Evolutionary conservation across 1,140 invertebrate species (phyloP).

Genomic region (Helicoverpa zea): DNA sequence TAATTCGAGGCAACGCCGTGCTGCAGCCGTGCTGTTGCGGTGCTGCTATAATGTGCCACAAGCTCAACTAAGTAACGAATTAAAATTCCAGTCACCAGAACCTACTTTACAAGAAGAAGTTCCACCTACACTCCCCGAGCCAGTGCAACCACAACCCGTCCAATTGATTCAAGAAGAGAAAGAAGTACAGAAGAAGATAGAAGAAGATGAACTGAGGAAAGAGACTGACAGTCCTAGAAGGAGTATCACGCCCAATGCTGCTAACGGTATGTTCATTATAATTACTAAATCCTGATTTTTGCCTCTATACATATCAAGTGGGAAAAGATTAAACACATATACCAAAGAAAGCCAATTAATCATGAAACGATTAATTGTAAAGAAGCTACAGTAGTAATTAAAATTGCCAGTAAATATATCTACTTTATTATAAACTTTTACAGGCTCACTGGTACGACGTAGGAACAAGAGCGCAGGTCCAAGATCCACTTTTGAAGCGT

Average conservation of each 20-base stretch:
- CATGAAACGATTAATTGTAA: no score
- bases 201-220: conserved; percentile 78
- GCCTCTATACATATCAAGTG: no score
- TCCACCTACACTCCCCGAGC: conserved; percentile 58
- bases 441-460: conserved; percentile 87
- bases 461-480: conserved; percentile 92
- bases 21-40: no score
- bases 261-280: conserved; percentile 70
- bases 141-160: conserved; percentile 56
- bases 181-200: conserved; percentile 66
- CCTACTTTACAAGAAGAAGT: conserved; percentile 68
- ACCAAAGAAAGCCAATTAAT: no score
- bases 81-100: conserved; percentile 77
- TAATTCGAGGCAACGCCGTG: no score
- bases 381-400: no score
- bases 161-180: conserved; percentile 70
- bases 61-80: no score
- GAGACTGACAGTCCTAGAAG: conserved; percentile 81
- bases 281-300: no score
- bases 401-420: no score
- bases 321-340: no score
- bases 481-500: conserved; percentile 94
- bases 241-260: conserved; percentile 80
- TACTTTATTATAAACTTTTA: conserved; percentile 7
- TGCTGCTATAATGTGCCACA: no score